These are phyloP conservation scores for Cardiocondyla obscurior DNA, from an alignment of 1,140 invertebrate species.

Conservation along the genomic window DNA sequence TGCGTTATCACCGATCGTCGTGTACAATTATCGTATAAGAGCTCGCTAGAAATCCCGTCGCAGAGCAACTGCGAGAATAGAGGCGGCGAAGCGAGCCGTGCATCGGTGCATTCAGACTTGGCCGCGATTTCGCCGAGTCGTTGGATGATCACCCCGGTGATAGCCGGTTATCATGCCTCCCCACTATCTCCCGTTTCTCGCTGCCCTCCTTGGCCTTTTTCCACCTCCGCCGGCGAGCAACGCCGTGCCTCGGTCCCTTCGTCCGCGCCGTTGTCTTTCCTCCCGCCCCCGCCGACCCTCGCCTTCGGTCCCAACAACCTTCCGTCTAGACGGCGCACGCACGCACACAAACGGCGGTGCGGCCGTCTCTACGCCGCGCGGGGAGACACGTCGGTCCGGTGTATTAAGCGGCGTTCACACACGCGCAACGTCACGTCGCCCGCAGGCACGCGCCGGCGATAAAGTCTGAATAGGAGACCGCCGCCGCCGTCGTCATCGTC, in stretches of 20 bases:
- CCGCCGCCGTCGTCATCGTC: slow-evolving; percentile 10
- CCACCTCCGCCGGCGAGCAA: slow-evolving; percentile 53
- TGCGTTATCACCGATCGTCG: neutral
- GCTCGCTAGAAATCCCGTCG: neutral
- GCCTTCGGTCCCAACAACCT: slow-evolving; percentile 75
- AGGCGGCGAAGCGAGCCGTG: neutral
- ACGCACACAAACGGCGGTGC: slow-evolving; percentile 53
- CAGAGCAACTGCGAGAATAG: neutral
- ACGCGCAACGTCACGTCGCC: slow-evolving; percentile 20
- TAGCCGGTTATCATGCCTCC: slow-evolving; percentile 76
- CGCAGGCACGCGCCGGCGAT: slow-evolving; percentile 51
- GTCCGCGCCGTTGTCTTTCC: slow-evolving; percentile 63
- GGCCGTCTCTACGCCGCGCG: slow-evolving; percentile 34
- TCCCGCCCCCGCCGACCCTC: slow-evolving; percentile 65
- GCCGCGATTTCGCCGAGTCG: neutral
- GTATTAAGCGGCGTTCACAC: slow-evolving; percentile 40
- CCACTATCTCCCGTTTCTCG: slow-evolving; percentile 61
- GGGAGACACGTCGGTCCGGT: slow-evolving; percentile 43
- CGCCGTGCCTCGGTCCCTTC: slow-evolving; percentile 60
- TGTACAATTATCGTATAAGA: neutral
- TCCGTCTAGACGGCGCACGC: slow-evolving; percentile 79
- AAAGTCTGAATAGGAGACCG: slow-evolving; percentile 54
- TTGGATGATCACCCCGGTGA: slow-evolving; percentile 53
- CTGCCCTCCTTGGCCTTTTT: slow-evolving; percentile 60
- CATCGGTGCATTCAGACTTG: neutral